These are phyloP conservation scores for Acrossocheilus fasciatus DNA, from an alignment of 2,797 vertebrate species.

Conservation along the genomic window DNA sequence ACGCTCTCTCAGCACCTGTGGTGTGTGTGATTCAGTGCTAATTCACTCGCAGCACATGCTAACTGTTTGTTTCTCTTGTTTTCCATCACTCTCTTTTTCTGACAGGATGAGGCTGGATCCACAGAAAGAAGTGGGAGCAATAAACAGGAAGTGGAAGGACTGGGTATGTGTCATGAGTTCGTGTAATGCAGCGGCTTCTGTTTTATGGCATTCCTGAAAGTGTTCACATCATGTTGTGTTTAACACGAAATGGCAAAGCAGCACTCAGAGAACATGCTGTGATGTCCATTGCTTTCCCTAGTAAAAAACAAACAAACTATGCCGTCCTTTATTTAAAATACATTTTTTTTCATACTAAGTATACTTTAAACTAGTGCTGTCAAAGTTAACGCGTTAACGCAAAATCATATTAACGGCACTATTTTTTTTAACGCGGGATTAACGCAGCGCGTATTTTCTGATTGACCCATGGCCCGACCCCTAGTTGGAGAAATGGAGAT, in stretches of 20 bases:
- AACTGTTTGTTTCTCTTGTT: not conserved
- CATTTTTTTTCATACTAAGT: too few relatives aligned
- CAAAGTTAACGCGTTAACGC: too few relatives aligned
- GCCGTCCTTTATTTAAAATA: too few relatives aligned
- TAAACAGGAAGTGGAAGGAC: constrained; percentile 73
- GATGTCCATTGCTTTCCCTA: not conserved
- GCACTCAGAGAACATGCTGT: not conserved
- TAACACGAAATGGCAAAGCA: not conserved
- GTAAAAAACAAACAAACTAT: too few relatives aligned
- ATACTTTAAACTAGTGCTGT: too few relatives aligned
- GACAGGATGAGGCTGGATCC: constrained; percentile 67
- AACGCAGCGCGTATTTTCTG: too few relatives aligned
- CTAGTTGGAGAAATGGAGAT: too few relatives aligned
- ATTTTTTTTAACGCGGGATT: too few relatives aligned
- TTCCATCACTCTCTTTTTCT: not conserved
- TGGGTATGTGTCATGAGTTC: constrained; percentile 76
- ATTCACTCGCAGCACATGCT: not conserved
- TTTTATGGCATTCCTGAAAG: not conserved
- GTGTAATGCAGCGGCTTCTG: not conserved
- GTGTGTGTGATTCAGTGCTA: not conserved
- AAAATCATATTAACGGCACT: too few relatives aligned
- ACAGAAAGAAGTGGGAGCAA: constrained; percentile 78
- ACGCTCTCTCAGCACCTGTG: not conserved
- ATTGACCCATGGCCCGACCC: too few relatives aligned
- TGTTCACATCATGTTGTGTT: not conserved